phyloP scores from a whole-genome alignment of 1,140 invertebrate genomes.

The Lordiphosa collinella region DNA sequence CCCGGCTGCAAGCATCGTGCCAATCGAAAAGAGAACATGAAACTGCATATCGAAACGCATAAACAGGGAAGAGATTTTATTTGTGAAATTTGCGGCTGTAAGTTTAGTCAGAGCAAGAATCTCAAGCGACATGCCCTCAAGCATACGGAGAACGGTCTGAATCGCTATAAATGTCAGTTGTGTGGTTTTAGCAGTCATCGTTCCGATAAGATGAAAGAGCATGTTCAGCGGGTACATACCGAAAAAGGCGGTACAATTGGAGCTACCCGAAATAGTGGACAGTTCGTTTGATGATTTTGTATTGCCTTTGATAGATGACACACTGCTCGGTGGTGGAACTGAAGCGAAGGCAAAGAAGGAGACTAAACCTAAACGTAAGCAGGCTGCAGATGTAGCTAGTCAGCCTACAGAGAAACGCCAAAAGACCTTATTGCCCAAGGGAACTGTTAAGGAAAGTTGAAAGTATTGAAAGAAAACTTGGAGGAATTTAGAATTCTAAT shows the following conservation, averaged over 20 bases:
- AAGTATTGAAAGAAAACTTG: neutral
- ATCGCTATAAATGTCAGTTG: constrained; percentile 76
- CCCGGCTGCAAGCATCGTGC: constrained; percentile 80
- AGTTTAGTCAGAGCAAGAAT: constrained; percentile 81
- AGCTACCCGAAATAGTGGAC: constrained; percentile 70
- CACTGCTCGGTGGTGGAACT: neutral
- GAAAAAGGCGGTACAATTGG: constrained; percentile 75
- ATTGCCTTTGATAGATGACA: constrained; percentile 40
- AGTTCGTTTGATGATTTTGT: constrained; percentile 70
- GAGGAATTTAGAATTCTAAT: neutral
- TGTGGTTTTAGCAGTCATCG: constrained; percentile 81
- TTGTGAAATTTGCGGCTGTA: constrained; percentile 81
- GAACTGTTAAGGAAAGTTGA: constrained; percentile 6
- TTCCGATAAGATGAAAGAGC: constrained; percentile 82
- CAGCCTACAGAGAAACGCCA: constrained; percentile 35
- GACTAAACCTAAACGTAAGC: neutral
- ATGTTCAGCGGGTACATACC: constrained; percentile 79
- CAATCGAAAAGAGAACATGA: constrained; percentile 81
- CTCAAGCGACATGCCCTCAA: constrained; percentile 80
- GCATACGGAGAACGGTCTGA: constrained; percentile 69
- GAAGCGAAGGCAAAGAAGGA: constrained; percentile 9
- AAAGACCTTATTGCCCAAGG: constrained; percentile 48
- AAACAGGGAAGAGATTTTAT: constrained; percentile 81
- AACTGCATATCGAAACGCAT: constrained; percentile 81
- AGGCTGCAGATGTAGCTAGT: constrained; percentile 2